These are phyloP conservation scores for Cladorhizidae sp. DNA, from an alignment of 37 sponge, comb jelly and placozoan genomes.

Conservation along the genomic window DNA sequence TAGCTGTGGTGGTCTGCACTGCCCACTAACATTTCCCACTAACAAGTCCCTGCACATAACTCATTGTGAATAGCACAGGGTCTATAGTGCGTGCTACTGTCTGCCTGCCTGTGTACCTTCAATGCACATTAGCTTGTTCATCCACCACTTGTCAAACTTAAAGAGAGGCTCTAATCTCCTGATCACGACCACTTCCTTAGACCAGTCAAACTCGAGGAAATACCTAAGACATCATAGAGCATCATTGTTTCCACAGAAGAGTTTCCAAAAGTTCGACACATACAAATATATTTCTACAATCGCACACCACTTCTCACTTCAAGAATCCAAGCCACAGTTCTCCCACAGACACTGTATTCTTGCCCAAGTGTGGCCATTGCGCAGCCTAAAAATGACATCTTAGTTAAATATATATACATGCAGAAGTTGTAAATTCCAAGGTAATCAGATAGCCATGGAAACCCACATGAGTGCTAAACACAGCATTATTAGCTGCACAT, in stretches of 20 bases:
- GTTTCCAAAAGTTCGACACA: background rate
- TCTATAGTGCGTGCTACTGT: too few species aligned
- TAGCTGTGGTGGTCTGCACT: too few species aligned
- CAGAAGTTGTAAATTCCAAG: too few species aligned
- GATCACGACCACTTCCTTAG: conserved; percentile 62
- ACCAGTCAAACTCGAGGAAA: conserved; percentile 70
- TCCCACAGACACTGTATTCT: conserved; percentile 21
- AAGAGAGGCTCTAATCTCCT: conserved; percentile 46
- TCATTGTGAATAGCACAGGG: too few species aligned
- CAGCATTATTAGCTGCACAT: too few species aligned
- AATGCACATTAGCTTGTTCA: conserved; percentile 57
- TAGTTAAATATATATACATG: too few species aligned
- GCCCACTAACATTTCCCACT: too few species aligned
- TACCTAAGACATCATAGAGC: conserved; percentile 22
- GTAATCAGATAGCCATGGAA: too few species aligned
- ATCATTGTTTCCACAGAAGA: background rate
- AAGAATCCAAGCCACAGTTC: conserved; percentile 72
- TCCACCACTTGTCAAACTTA: conserved; percentile 89
- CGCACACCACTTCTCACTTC: conserved; percentile 34
- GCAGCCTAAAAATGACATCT: conserved; percentile 23
- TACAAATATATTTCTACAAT: background rate
- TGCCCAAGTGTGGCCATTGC: conserved; percentile 27
- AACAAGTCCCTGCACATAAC: too few species aligned
- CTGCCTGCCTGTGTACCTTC: conserved; percentile 83
- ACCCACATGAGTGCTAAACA: too few species aligned